phyloP scores from a whole-genome alignment of 2,113 vertebrate species.

The Apeltes quadracus region DNA sequence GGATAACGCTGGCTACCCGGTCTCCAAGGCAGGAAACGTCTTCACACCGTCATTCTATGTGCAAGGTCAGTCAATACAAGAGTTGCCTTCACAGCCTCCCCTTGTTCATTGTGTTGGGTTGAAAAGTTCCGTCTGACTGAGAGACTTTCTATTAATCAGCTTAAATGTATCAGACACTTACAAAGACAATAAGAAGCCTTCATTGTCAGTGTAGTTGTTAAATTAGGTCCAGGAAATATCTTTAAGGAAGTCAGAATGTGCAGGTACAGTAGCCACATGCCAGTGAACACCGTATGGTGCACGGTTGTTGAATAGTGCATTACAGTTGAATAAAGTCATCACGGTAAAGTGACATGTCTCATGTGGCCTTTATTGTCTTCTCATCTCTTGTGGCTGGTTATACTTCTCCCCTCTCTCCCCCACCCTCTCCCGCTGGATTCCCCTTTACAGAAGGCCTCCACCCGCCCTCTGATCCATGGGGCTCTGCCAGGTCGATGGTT shows the following conservation, averaged over 20 bases:
- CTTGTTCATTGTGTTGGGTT: constrained; percentile 26
- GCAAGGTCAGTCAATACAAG: constrained; percentile 83
- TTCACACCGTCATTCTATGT: constrained; percentile 90
- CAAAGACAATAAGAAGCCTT: constrained; percentile 1
- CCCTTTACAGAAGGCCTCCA: constrained; percentile 77
- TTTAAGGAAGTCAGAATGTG: constrained; percentile 9
- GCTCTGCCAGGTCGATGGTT: constrained; percentile 82
- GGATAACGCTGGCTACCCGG: constrained; percentile 85
- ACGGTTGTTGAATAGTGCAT: constrained; percentile 36
- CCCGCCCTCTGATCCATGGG: constrained; percentile 87
- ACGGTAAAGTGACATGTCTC: constrained; percentile 70
- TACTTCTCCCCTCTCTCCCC: constrained; percentile 35
- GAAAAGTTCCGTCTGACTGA: constrained; percentile 16
- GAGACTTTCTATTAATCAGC: constrained; percentile 5
- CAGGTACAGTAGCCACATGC: constrained; percentile 15
- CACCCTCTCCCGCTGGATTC: constrained; percentile 39
- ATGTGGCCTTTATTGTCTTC: constrained; percentile 68
- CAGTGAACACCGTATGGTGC: constrained; percentile 21
- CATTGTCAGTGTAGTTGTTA: not conserved
- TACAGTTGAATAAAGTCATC: constrained; percentile 69
- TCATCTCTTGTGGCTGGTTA: constrained; percentile 57
- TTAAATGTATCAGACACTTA: not conserved
- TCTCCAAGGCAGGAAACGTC: constrained; percentile 85
- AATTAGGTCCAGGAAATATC: not conserved
- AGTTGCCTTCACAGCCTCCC: constrained; percentile 4